Evolutionary conservation across 2,113 vertebrate species (phyloP).

Genomic region (Hemiscyllium ocellatum): DNA sequence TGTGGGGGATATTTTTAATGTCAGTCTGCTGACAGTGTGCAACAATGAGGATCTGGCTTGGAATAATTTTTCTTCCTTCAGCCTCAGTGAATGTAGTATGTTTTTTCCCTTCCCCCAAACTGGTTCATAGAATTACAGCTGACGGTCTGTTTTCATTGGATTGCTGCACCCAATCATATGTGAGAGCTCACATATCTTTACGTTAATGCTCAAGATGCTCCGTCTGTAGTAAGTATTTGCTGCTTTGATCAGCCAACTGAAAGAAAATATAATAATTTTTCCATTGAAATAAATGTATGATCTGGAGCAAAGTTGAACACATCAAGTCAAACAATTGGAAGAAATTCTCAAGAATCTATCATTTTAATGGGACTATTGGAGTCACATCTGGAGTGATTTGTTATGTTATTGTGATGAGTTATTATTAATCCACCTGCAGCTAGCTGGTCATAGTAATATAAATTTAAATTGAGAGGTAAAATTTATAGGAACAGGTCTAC

Average conservation of each 20-base stretch:
- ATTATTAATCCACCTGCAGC: background rate
- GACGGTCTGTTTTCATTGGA: background rate
- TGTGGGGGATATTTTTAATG: background rate
- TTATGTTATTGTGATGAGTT: background rate
- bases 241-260: background rate
- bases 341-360: background rate
- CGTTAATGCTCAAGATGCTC: background rate
- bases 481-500: background rate
- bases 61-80: background rate
- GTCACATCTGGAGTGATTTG: background rate
- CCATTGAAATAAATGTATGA: background rate
- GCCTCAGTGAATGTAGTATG: background rate
- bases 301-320: background rate
- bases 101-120: background rate
- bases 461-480: background rate
- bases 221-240: background rate
- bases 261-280: background rate
- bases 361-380: background rate
- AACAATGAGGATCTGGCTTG: background rate
- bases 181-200: background rate
- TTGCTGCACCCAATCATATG: background rate
- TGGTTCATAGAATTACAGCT: too few relatives aligned
- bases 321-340: background rate
- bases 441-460: background rate
- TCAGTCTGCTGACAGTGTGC: background rate